Base-by-base conservation (phyloP, 2,113 vertebrate species). In the Aspiorhynchus laticeps region DNA sequence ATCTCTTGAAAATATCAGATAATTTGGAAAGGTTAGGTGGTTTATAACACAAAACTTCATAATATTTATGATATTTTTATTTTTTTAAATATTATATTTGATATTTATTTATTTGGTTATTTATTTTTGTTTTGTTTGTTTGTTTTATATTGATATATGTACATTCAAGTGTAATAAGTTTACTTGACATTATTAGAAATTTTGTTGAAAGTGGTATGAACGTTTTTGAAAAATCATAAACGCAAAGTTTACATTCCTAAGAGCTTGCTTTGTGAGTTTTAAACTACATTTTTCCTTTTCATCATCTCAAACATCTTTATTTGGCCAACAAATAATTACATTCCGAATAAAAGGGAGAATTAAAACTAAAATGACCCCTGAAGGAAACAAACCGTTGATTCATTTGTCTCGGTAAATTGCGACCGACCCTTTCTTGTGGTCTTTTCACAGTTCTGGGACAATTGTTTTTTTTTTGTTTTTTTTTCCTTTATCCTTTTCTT, bases 391-490 rank as follows among this genome's bases (percentile, higher is more conserved):
- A 41, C 2, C 15, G 6, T 24, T 46, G 24, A 12, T 85, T 85
- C 14, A 33, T 78, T 77, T 33, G 56, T 26, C 43, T 31, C 6
- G 0, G 74, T 77, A 63, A 65, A 83, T 48, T 83, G 26, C 17
- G 41, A 82, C 41, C 6, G 67, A 33, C 31, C 82, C 63, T 38
- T 83, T 67, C 24, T 67, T 67, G 28, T 7, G 2, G 65, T 28
- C 28, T 48, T 83, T 83, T 83, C 31, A 15, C 38, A 31, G 38
- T 48, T 84, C 46, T n/a, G 9, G 21, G 24, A 26, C 63, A 73
- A 79, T 85, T 78, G 56, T 69, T 78, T 48, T 83, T 48, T 4
- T 48, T 43, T 48, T 33, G 1, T 77, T 74, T 79, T 77, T 53
- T 10, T 2, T 15, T 9, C 53, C 46, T 59, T 80, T 63, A 38